Evolutionary conservation across 2,113 vertebrate genomes (phyloP).

Genomic region (Dipodomys stephensi): DNA sequence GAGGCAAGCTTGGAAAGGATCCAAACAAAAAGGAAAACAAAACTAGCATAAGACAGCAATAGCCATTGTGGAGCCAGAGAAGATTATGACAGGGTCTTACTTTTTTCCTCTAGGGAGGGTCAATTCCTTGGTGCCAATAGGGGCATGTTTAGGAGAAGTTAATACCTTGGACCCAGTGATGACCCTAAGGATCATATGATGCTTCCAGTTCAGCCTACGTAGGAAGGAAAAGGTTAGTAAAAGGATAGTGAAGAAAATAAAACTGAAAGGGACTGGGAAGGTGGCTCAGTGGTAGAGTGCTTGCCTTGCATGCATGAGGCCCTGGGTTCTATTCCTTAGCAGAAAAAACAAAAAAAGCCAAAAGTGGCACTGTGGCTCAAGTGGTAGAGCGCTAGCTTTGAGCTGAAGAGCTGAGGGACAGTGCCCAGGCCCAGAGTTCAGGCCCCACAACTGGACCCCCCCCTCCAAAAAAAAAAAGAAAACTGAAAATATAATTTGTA

Average conservation of each 20-base stretch:
- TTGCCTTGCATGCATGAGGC: too few relatives aligned
- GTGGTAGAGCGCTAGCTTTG: too few relatives aligned
- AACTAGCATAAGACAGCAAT: neutral
- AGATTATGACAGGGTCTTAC: too few relatives aligned
- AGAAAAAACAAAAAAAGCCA: too few relatives aligned
- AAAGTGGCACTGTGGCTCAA: too few relatives aligned
- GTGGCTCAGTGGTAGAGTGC: too few relatives aligned
- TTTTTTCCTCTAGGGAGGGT: neutral
- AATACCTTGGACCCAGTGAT: conserved; percentile 15
- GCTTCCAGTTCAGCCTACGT: conserved; percentile 74
- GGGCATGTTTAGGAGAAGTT: conserved; percentile 18
- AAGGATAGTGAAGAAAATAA: conserved; percentile 55
- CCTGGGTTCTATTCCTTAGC: too few relatives aligned
- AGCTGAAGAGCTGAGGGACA: too few relatives aligned
- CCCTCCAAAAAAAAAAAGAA: neutral
- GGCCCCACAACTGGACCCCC: too few relatives aligned
- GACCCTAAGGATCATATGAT: conserved; percentile 64
- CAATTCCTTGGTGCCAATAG: too few relatives aligned
- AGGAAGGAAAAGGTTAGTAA: conserved; percentile 68
- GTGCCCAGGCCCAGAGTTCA: too few relatives aligned
- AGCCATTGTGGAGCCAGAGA: neutral
- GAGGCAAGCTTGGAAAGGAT: conserved; percentile 12
- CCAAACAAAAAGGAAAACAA: neutral
- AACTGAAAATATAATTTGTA: conserved; percentile 38
- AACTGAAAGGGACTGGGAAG: conserved; percentile 12